Base-by-base conservation (phyloP, 2,113 vertebrate genomes). In the Pipra filicauda region DNA sequence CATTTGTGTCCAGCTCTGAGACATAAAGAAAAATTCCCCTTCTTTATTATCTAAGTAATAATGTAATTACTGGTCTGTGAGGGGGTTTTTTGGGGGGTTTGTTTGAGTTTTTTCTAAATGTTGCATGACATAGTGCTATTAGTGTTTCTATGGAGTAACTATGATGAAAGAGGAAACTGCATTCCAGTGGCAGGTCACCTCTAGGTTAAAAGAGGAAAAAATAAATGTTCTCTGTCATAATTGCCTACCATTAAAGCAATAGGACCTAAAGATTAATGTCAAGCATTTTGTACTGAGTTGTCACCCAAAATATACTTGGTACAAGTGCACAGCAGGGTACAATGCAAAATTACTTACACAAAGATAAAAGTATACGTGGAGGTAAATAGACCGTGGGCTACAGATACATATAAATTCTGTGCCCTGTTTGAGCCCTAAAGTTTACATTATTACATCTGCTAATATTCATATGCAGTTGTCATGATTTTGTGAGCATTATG, bases 161-260 rank as follows among this genome's bases (percentile, higher is more conserved):
- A 71, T 73, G 67, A 83, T 71, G 81, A 73, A 87, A 88, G 64
- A 80, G 74, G 70, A 88, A 95, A 55, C 71, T 85, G 58, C 83
- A 85, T 97, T 96, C 91, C 91, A 65, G 73, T 46, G 62, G 61
- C 74, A 94, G 93, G 82, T 95, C 93, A 97, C 24, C 33, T 58
- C 31, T 80, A 71, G 93, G 91, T 91, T 92, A 94, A 67, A 85
- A 84, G 46, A 85, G 30, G 28, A 20, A 55, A 92, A 84, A 89
- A 88, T 7, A 62, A 5, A 14, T 15, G 20, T 61, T 43, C 24
- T 79, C 43, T 51, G 23, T 79, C 85, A 62, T 9, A 5, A 33
- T 46, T 77, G 55, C 41, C 66, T 96, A 5, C 78, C 21, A 4
- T 24, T 17, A n/a, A 74, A 93, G 54, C 24, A 71, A 24, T 15